A percentile compares a stretch with the other conserved stretches of the same genome.
Conservation (phyloP, 2,888 invertebrate species). For the Falcaria lacertinaria region DNA sequence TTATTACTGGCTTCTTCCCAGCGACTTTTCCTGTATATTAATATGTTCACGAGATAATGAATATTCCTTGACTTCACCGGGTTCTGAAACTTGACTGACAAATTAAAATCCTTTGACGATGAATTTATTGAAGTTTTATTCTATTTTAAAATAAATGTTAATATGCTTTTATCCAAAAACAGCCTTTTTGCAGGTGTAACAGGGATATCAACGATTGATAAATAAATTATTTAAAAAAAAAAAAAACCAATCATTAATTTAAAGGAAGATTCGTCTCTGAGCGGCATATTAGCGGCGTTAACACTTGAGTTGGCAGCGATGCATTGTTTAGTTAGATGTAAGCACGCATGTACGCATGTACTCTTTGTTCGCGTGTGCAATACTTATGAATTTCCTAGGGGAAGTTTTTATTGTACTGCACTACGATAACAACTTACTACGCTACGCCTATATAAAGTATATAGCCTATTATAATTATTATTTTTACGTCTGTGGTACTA, state of each 20-base stretch:
- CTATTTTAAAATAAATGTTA: too few relatives aligned
- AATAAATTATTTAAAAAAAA: neutral
- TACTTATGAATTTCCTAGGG: slow-evolving; percentile 72
- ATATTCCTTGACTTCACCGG: too few relatives aligned
- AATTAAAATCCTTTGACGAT: too few relatives aligned
- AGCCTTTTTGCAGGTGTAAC: too few relatives aligned
- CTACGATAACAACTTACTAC: slow-evolving; percentile 50
- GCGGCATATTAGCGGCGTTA: slow-evolving; percentile 54
- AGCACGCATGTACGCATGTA: slow-evolving; percentile 50
- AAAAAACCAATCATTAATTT: neutral
- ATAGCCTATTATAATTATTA: neutral
- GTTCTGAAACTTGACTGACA: too few relatives aligned
- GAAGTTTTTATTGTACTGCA: slow-evolving; percentile 50
- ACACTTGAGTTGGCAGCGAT: slow-evolving; percentile 59
- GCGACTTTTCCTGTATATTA: too few relatives aligned
- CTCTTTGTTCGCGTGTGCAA: slow-evolving; percentile 62
- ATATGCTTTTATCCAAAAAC: too few relatives aligned
- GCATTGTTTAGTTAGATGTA: slow-evolving; percentile 70
- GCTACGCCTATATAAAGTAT: slow-evolving; percentile 30
- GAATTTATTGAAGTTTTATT: too few relatives aligned
- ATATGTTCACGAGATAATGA: too few relatives aligned
- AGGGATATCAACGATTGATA: neutral
- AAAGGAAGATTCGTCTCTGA: slow-evolving; percentile 6
- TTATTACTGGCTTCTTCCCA: too few relatives aligned
- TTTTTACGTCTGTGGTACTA: neutral